phyloP scores from a whole-genome alignment of 2,888 invertebrate species.

The Eulithis testata region DNA sequence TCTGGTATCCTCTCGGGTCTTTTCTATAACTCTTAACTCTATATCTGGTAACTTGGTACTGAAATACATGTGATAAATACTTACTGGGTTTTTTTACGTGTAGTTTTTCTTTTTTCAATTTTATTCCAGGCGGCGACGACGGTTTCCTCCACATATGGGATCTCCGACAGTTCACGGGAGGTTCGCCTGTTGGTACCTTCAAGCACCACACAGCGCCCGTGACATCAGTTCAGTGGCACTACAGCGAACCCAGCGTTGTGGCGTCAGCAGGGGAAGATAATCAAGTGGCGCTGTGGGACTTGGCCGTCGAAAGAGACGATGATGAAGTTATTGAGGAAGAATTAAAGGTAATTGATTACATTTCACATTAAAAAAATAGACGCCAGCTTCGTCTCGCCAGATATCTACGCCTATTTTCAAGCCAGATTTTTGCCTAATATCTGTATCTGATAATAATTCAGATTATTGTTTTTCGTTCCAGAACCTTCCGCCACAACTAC shows the following conservation, averaged over 20 bases:
- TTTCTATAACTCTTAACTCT: too few species aligned
- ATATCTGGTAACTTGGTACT: too few species aligned
- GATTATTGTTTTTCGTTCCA: slow-evolving; percentile 64
- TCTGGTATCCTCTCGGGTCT: too few species aligned
- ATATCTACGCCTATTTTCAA: too few species aligned
- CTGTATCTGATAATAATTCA: background rate
- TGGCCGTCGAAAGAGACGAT: slow-evolving; percentile 94
- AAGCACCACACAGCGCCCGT: slow-evolving; percentile 97
- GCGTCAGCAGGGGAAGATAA: slow-evolving; percentile 97
- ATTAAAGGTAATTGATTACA: slow-evolving; percentile 60
- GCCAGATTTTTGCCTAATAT: too few species aligned
- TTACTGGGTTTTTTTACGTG: slow-evolving; percentile 10
- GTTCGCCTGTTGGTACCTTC: slow-evolving; percentile 95
- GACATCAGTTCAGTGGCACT: slow-evolving; percentile 99
- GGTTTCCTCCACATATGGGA: slow-evolving; percentile 98
- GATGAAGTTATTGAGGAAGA: slow-evolving; percentile 84
- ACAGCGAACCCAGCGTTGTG: slow-evolving; percentile 95
- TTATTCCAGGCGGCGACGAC: slow-evolving; percentile 95
- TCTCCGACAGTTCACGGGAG: slow-evolving; percentile 91
- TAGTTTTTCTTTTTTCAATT: background rate
- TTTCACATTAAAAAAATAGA: background rate
- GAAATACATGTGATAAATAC: too few species aligned
- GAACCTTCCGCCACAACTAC: slow-evolving; percentile 96
- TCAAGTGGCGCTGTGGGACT: slow-evolving; percentile 98
- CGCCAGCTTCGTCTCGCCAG: too few species aligned